Evolutionary conservation across 2,797 vertebrate genomes (phyloP), one percentile per base, ranked within the genome.

Genomic region (Catostomus latipinnis): DNA sequence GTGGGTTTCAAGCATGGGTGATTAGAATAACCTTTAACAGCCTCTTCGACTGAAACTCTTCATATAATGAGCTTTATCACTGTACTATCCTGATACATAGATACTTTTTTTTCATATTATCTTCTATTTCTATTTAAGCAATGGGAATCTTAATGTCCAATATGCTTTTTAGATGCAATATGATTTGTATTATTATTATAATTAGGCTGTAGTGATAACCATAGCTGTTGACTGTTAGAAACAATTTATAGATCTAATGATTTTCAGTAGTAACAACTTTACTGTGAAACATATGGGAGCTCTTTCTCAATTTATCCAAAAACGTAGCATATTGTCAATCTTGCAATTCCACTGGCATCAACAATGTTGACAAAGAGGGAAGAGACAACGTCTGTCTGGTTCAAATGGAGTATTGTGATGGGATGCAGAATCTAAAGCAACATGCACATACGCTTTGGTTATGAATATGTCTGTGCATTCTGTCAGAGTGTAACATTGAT

Each of bases 1-100:
- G 68, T 76, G 63, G 62, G 49, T 66, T 81, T 74, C 22, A 68
- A 66, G 53, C 7, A 65, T 53, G 14, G 57, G 56, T 61, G 80
- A 82, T 82, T 72, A 54, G 70, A 73, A 72, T 67, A 67, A 60
- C 76, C 75, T 78, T 68, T 53, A 66, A 72, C 74, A 78, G 70
- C 57, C 74, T 67, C 54, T 73, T 60, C 8, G 49, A 77, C 56
- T 48, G 81, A 73, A 72, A 77, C 62, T 67, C 81, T 67, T 72
- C 18, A 53, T 72, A 66, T 77, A 71, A 77, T 72, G 81, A 82
- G 74, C 62, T 74, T 82, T 78, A 82, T 68, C 73, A 78, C 49
- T 67, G 49, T 45, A 68, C 61, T 60, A 46, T 78, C 34, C 11
- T 13, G 13, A 1, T 16, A 13, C 46, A 52, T 50, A 8, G 5